Conservation (phyloP, 2,888 invertebrate genomes). For the Thymelicus sylvestris region DNA sequence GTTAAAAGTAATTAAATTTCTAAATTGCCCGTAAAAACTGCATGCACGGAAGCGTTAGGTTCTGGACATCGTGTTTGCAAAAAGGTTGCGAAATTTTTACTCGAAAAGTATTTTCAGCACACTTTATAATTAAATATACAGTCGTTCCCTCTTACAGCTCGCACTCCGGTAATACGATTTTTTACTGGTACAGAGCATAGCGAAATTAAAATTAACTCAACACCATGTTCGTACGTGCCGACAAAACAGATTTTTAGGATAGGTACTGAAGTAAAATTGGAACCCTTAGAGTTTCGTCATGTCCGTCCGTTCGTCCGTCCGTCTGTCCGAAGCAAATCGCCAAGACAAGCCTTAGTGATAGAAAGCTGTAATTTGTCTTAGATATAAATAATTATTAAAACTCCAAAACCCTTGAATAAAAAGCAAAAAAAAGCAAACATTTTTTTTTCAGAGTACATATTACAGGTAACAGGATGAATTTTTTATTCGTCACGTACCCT, state of each 20-base stretch:
- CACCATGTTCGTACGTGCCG: slow-evolving; percentile 37
- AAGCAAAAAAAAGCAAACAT: too few species aligned
- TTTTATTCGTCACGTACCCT: too few species aligned
- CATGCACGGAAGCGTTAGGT: slow-evolving; percentile 36
- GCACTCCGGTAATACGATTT: slow-evolving; percentile 57
- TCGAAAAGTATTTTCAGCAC: slow-evolving; percentile 46
- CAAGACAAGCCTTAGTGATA: too few species aligned
- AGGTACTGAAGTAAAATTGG: too few species aligned
- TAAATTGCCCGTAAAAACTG: slow-evolving; percentile 35
- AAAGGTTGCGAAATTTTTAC: slow-evolving; percentile 42
- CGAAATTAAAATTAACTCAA: slow-evolving; percentile 45
- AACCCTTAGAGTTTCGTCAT: too few species aligned
- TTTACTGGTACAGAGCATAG: slow-evolving; percentile 42
- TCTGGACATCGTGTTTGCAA: slow-evolving; percentile 26
- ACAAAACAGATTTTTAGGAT: slow-evolving; percentile 46
- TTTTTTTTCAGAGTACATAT: too few species aligned
- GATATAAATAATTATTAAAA: too few species aligned
- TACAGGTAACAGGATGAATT: too few species aligned
- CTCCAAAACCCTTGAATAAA: too few species aligned
- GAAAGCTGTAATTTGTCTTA: too few species aligned
- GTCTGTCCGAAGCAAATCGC: too few species aligned
- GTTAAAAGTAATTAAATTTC: slow-evolving; percentile 33
- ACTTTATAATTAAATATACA: slow-evolving; percentile 50
- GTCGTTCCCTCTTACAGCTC: slow-evolving; percentile 43
- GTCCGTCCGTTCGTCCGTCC: too few species aligned